Evolutionary conservation across 2,888 invertebrate species (phyloP).

Genomic region (Myopa testacea): DNA sequence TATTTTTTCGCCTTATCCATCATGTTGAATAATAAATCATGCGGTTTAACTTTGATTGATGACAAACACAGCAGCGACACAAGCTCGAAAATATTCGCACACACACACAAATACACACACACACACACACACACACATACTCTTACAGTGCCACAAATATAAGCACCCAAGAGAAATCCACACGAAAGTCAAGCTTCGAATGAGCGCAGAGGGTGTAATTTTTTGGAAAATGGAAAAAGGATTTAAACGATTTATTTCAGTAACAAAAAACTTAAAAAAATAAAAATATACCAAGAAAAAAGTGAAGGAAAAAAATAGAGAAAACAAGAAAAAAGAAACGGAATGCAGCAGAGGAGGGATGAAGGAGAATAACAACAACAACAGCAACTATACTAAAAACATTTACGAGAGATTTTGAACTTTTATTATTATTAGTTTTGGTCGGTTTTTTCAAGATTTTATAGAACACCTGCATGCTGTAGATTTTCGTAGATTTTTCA

Average conservation of each 20-base stretch:
- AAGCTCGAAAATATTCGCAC: neutral
- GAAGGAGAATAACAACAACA: neutral
- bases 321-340: no score
- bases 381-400: neutral
- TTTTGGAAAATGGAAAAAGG: neutral
- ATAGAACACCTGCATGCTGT: no score
- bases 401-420: no score
- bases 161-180: neutral
- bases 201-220: neutral
- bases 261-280: neutral
- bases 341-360: no score
- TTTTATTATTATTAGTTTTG: no score
- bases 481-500: no score
- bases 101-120: slow-evolving; percentile 3
- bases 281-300: neutral
- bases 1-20: slow-evolving; percentile 53
- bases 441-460: no score
- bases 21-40: slow-evolving; percentile 62
- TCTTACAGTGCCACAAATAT: neutral
- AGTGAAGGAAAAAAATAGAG: no score
- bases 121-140: neutral
- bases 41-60: slow-evolving; percentile 67
- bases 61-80: slow-evolving; percentile 55
- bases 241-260: neutral
- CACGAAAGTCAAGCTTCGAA: neutral